Conservation (phyloP, 1,140 invertebrate species). For the Chrysomallon squamiferum region DNA sequence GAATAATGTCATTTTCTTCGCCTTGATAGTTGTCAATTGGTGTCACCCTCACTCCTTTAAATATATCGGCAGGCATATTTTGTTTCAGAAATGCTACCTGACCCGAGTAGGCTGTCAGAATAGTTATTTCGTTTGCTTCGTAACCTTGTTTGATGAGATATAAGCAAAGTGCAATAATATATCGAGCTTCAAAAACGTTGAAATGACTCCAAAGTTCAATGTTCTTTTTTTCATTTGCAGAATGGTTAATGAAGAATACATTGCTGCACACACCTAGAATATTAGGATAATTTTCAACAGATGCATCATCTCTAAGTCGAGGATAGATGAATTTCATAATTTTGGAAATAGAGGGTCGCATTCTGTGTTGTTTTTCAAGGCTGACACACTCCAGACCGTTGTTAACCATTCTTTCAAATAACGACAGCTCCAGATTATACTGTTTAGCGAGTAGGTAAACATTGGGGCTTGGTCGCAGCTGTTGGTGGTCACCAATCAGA, state of each 20-base stretch:
- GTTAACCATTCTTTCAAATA: conserved; percentile 58
- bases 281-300: conserved; percentile 44
- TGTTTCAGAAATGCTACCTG: conserved; percentile 54
- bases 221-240: conserved; percentile 37
- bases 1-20: conserved; percentile 82
- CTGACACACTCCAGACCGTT: conserved; percentile 40
- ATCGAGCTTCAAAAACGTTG: conserved; percentile 57
- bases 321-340: conserved; percentile 62
- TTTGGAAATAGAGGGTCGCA: conserved; percentile 58
- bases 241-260: conserved; percentile 63
- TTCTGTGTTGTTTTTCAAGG: conserved; percentile 49
- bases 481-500: conserved; percentile 78
- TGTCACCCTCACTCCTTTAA: conserved; percentile 64
- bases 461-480: conserved; percentile 64
- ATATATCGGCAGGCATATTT: conserved; percentile 37
- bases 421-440: conserved; percentile 59
- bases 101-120: conserved; percentile 60
- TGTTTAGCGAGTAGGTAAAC: conserved; percentile 53
- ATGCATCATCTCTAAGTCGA: conserved; percentile 51
- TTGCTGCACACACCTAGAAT: conserved; percentile 57
- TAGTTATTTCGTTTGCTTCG: conserved; percentile 51
- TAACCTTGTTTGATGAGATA: conserved; percentile 61
- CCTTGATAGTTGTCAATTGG: conserved; percentile 78
- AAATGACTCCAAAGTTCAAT: conserved; percentile 51
- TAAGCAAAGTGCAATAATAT: conserved; percentile 42